A percentile compares a stretch with the other conserved stretches of the same genome.
Evolutionary conservation across 2,797 vertebrate genomes (phyloP).

Genomic region (Austrolebias charrua): DNA sequence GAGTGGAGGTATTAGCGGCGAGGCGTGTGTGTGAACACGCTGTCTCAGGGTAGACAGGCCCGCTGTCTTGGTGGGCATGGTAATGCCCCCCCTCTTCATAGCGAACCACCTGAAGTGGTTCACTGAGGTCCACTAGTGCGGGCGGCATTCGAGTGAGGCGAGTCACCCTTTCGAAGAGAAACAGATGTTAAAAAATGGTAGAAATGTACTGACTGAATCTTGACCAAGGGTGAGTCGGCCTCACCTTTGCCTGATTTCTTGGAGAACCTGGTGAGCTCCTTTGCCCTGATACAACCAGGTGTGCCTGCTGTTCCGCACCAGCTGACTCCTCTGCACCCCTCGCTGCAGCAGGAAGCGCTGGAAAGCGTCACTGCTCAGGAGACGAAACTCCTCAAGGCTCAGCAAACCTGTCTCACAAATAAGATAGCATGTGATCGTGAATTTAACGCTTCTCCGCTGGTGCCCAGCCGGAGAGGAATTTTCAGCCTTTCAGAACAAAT

Average conservation of each 20-base stretch:
- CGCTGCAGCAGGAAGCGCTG: conserved; percentile 90
- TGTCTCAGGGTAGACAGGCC: conserved; percentile 95
- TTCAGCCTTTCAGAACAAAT: no score
- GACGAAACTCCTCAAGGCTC: conserved; percentile 92
- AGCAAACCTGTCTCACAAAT: conserved; percentile 81
- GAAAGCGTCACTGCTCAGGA: conserved; percentile 91
- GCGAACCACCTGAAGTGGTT: conserved; percentile 95
- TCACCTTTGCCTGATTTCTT: conserved; percentile 89
- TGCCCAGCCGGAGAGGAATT: no score
- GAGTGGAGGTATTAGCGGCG: conserved; percentile 87
- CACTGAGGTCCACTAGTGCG: conserved; percentile 92
- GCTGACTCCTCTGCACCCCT: conserved; percentile 89
- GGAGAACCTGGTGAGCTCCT: conserved; percentile 91
- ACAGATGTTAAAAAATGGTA: not conserved
- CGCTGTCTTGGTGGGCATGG: conserved; percentile 97
- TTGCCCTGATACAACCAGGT: conserved; percentile 98
- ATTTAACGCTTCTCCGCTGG: no score
- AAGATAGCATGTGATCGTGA: not conserved
- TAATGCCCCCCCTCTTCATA: conserved; percentile 97
- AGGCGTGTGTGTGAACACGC: conserved; percentile 95
- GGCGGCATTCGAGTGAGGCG: conserved; percentile 89
- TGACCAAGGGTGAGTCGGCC: not conserved
- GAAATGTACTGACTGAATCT: not conserved
- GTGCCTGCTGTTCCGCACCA: conserved; percentile 97
- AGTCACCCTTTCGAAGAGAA: conserved; percentile 81